Percentiles rank a stretch among this genome's conserved stretches.
These are phyloP conservation scores for Lucilia cuprina DNA, from an alignment of 1,140 invertebrate species.

Conservation along the genomic window DNA sequence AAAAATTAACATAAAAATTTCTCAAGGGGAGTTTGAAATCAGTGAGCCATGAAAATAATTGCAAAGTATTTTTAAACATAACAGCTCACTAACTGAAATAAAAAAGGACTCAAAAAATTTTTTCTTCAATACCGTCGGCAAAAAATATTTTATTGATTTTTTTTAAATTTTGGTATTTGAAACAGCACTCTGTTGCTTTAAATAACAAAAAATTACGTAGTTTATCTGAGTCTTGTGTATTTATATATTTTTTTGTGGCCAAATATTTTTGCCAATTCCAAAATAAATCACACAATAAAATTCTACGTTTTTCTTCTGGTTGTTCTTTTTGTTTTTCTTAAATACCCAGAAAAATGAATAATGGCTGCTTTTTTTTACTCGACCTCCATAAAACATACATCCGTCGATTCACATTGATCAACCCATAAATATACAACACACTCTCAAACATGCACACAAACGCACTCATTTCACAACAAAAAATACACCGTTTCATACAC, in stretches of 20 bases:
- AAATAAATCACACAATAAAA: neutral
- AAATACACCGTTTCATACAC: neutral
- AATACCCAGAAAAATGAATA: slow-evolving; percentile 50
- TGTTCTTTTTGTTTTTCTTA: neutral
- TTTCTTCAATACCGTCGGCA: neutral
- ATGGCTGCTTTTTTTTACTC: slow-evolving; percentile 47
- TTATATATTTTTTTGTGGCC: too few species aligned
- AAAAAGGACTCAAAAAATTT: neutral
- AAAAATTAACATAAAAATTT: neutral
- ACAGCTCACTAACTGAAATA: neutral
- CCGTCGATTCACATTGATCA: slow-evolving; percentile 53
- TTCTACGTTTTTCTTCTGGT: neutral
- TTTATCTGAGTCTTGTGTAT: neutral
- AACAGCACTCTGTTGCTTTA: neutral
- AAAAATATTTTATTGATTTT: neutral
- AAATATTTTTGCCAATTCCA: neutral
- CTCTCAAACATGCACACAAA: slow-evolving; percentile 33
- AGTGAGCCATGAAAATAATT: neutral
- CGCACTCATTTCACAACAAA: neutral
- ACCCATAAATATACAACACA: slow-evolving; percentile 42
- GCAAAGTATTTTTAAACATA: neutral
- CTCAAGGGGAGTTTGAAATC: neutral
- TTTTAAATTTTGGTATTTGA: neutral
- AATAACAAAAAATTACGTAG: neutral
- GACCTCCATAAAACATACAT: slow-evolving; percentile 45